phyloP scores from a whole-genome alignment of 2,888 invertebrate genomes.

The Hipparchia sbordonii region DNA sequence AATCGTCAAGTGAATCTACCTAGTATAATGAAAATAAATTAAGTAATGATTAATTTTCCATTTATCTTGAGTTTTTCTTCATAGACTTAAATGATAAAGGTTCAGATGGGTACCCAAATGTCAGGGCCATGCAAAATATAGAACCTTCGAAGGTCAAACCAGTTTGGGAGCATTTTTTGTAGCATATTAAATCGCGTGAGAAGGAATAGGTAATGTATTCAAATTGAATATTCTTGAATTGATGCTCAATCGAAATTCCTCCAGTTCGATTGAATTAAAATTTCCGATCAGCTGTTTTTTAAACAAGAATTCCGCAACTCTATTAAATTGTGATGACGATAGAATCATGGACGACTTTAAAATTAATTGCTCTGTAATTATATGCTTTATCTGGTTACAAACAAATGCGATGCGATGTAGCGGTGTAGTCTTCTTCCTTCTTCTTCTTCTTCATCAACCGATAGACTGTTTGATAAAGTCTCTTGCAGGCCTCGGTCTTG shows the following conservation, averaged over 20 bases:
- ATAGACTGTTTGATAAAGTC: no score
- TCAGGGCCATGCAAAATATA: constrained; percentile 50
- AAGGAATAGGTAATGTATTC: constrained; percentile 31
- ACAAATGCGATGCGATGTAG: no score
- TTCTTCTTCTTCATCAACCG: no score
- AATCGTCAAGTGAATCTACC: no score
- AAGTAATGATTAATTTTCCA: neutral
- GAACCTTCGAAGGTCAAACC: constrained; percentile 40
- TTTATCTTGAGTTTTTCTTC: neutral
- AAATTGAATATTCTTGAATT: constrained; percentile 29
- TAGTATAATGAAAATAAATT: no score
- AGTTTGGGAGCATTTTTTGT: constrained; percentile 39
- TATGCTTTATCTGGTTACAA: no score
- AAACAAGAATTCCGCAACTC: neutral
- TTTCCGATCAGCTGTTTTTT: neutral
- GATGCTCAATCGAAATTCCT: constrained; percentile 12
- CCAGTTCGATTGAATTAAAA: constrained; percentile 30
- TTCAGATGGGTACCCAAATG: constrained; percentile 43
- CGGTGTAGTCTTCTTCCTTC: no score
- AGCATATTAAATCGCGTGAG: constrained; percentile 18
- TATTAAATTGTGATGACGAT: no score
- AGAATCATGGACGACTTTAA: no score
- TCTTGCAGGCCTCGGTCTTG: no score
- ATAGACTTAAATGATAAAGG: neutral
- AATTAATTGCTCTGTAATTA: no score